Evolutionary conservation across 2,113 vertebrate genomes (phyloP), one percentile per base, ranked within the genome.

Genomic region (Barnardius zonarius): DNA sequence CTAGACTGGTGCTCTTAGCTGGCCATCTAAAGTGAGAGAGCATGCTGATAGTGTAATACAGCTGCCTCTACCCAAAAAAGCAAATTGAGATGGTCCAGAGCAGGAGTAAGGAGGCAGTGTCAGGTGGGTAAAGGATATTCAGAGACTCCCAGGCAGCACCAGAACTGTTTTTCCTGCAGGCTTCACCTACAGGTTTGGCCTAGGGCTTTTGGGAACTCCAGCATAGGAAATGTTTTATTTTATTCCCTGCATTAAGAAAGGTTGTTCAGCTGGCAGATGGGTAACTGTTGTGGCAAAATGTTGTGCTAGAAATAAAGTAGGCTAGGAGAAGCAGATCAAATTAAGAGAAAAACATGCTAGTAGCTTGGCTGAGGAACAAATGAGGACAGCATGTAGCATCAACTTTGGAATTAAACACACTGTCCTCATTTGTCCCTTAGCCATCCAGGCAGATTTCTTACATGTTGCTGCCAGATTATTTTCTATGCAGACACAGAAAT

Each of bases 281-380:
- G 81, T 76, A 95, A 76, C 84, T 87, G 69, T 70, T 74, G 67
- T 70, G 81, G 77, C 49, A 39, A 94, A 96, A 94, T 70, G 88
- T 87, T 95, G 49, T 25, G 37, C 70, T 91, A 92, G 88, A 92
- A 86, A 89, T 87, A 88, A 94, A 95, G 88, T 79, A 91, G 83
- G 80, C 91, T 96, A 96, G 77, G 81, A 95, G 88, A 63, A 89
- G 49, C 86, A 85, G 86, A 94, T 89, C 77, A 92, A 70, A 93
- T 96, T 94, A 94, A 87, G 70, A 93, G 63, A 91, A 91, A 95
- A 96, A 84, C 49, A 79, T 73, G 62, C 41, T 89, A 85, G 74
- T 82, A 89, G 31, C 59, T 93, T 95, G 93, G 96, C 91, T 73
- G 59, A 92, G 63, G 67, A 84, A 92, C 88, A 95, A 96, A 97